Percentiles rank a stretch among this genome's conserved stretches.
Conservation (phyloP, 1,140 invertebrate genomes). For the Bombus balteatus region DNA sequence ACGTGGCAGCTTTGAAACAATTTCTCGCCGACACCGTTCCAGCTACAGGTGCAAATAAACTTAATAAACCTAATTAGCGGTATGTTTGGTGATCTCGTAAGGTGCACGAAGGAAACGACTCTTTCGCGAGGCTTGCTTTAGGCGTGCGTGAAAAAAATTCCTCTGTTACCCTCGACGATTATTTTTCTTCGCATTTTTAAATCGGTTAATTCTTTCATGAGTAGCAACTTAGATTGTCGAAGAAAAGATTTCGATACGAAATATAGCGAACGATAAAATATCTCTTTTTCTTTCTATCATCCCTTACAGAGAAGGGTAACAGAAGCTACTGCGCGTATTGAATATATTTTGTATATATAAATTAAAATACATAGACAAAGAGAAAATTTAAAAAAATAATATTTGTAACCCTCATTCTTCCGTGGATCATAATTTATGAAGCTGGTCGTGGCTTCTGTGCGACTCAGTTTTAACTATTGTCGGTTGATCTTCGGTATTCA, state of each 20-base stretch:
- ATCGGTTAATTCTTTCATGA: neutral
- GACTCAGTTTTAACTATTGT: neutral
- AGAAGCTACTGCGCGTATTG: neutral
- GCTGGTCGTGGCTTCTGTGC: neutral
- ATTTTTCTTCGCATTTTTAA: neutral
- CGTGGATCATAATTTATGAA: neutral
- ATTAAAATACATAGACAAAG: neutral
- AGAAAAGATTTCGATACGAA: neutral
- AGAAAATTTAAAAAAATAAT: neutral
- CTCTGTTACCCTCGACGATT: neutral
- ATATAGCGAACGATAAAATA: neutral
- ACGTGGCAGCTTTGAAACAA: neutral
- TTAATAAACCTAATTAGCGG: conserved; percentile 16
- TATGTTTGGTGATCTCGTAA: neutral
- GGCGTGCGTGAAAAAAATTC: no score
- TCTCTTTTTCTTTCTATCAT: neutral
- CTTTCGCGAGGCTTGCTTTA: no score
- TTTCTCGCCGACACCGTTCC: no score
- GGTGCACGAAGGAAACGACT: neutral
- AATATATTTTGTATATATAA: neutral
- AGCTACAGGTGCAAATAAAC: conserved; percentile 21
- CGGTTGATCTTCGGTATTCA: neutral
- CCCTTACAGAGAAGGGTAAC: neutral
- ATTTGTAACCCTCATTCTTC: neutral
- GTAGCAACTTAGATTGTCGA: neutral